Evolutionary conservation across 1,140 invertebrate species (phyloP).

Genomic region (Metaphire vulgaris): DNA sequence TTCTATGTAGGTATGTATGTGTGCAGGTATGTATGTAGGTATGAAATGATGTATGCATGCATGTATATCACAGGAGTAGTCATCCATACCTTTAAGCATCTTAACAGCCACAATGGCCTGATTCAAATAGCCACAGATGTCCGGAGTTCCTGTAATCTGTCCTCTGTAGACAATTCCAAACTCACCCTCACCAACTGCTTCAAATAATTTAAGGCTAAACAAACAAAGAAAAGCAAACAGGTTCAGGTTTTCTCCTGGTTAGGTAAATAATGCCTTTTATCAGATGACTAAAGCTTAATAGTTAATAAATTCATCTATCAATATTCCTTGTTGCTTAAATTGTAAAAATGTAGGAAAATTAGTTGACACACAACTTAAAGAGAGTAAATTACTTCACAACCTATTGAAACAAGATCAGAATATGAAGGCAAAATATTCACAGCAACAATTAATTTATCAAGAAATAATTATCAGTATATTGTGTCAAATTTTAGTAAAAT

Average conservation of each 20-base stretch:
- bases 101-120: slow-evolving; percentile 79
- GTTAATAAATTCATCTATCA: too few species aligned
- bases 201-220: slow-evolving; percentile 26
- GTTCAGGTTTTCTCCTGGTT: too few species aligned
- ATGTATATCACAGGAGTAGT: neutral
- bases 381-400: neutral
- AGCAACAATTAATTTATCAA: neutral
- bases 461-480: neutral
- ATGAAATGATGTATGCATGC: neutral
- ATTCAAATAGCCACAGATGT: slow-evolving; percentile 6
- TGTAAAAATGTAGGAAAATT: too few species aligned
- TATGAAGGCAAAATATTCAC: neutral
- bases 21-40: neutral
- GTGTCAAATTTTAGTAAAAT: neutral
- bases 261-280: too few species aligned
- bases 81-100: slow-evolving; percentile 57
- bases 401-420: neutral
- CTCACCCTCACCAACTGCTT: slow-evolving; percentile 4
- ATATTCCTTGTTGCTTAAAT: too few species aligned
- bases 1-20: neutral
- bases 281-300: too few species aligned
- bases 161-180: neutral
- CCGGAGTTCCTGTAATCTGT: neutral
- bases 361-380: too few species aligned
- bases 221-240: too few species aligned